Evolutionary conservation across 2,888 invertebrate species (phyloP).

Genomic region (Anoplius nigerrimus): DNA sequence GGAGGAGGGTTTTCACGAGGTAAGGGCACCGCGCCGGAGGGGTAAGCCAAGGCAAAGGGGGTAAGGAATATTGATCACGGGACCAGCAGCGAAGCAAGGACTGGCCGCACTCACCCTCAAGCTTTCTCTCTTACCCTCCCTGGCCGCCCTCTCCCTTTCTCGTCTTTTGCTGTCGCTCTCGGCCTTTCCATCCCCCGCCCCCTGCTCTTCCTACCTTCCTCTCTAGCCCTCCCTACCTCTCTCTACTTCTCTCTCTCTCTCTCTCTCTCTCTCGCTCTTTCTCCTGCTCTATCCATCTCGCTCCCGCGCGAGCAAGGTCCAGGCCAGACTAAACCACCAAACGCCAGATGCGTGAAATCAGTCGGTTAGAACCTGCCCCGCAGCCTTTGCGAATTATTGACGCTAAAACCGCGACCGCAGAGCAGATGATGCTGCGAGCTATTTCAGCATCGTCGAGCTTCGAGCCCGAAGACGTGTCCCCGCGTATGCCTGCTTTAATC

Average conservation of each 20-base stretch:
- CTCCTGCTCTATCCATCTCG: constrained; percentile 37
- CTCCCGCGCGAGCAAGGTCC: constrained; percentile 33
- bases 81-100: constrained; percentile 63
- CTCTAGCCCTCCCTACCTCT: constrained; percentile 26
- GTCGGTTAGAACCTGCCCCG: constrained; percentile 61
- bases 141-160: constrained; percentile 26
- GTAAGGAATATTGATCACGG: constrained; percentile 75
- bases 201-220: constrained; percentile 41
- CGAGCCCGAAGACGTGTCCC: neutral
- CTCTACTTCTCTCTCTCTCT: neutral
- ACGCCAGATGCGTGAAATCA: constrained; percentile 72
- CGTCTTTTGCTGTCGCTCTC: constrained; percentile 2
- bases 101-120: constrained; percentile 61
- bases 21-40: constrained; percentile 67
- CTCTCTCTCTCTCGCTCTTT: constrained; percentile 22
- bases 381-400: constrained; percentile 65
- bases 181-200: constrained; percentile 30
- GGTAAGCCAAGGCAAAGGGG: constrained; percentile 73
- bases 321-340: constrained; percentile 66
- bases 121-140: constrained; percentile 28
- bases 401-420: constrained; percentile 56
- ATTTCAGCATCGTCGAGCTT: constrained; percentile 24
- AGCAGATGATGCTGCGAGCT: constrained; percentile 54
- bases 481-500: neutral
- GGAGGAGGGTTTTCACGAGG: constrained; percentile 58